phyloP scores from a whole-genome alignment of 2,888 invertebrate genomes.

The Cantharis flavilabris region DNA sequence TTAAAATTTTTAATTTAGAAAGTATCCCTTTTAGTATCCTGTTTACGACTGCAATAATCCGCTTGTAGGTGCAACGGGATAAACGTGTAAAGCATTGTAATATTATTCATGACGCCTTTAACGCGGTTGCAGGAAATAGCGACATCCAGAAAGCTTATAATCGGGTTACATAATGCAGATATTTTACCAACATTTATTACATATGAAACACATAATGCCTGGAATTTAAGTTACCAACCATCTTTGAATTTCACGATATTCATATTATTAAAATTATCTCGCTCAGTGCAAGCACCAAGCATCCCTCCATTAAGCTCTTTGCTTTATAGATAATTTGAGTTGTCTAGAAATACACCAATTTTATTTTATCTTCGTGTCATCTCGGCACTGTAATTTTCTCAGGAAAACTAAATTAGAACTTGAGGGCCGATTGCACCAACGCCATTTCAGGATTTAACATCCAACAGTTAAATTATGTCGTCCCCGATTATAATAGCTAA shows the following conservation, averaged over 20 bases:
- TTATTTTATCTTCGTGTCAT: background rate
- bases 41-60: constrained; percentile 10
- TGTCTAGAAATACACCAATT: background rate
- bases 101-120: constrained; percentile 34
- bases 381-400: background rate
- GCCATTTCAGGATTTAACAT: background rate
- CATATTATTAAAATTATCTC: background rate
- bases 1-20: background rate
- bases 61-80: constrained; percentile 29
- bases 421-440: background rate
- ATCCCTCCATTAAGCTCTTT: background rate
- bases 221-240: background rate
- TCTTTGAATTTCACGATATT: background rate
- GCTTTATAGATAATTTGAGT: background rate
- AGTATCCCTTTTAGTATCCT: background rate
- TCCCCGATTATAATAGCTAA: too few relatives aligned
- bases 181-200: constrained; percentile 4
- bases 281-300: background rate
- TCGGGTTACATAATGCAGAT: constrained; percentile 4
- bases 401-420: background rate
- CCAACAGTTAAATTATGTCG: too few relatives aligned
- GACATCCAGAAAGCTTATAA: constrained; percentile 1
- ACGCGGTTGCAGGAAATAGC: constrained; percentile 13
- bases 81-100: constrained; percentile 33
- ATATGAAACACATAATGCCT: constrained; percentile 2